Conservation (phyloP, 2,888 invertebrate species). For the Ctena decussata region DNA sequence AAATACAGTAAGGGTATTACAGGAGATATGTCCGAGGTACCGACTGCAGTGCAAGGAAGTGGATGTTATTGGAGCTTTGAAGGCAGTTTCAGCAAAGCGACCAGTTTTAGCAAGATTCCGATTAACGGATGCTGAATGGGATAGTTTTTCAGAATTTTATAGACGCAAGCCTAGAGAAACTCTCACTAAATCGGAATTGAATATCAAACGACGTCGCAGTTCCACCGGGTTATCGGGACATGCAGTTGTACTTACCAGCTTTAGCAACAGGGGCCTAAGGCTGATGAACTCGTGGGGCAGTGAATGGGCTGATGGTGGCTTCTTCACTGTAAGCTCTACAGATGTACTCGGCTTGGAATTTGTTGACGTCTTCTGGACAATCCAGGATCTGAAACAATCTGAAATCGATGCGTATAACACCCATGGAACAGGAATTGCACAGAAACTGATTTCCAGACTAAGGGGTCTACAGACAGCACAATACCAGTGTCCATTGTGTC, state of each 20-base stretch:
- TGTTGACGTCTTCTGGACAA: conserved; percentile 37
- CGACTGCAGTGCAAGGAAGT: conserved; percentile 18
- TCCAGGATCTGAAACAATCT: background rate
- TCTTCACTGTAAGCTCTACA: conserved; percentile 33
- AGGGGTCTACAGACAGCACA: background rate
- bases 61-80: conserved; percentile 3
- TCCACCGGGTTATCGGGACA: conserved; percentile 5
- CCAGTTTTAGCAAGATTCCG: conserved; percentile 29
- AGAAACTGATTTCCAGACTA: conserved; percentile 7
- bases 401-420: conserved; percentile 11
- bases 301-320: conserved; percentile 32
- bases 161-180: conserved; percentile 7
- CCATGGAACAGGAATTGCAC: conserved; percentile 28
- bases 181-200: conserved; percentile 6
- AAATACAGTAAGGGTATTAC: conserved; percentile 12
- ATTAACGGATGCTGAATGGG: conserved; percentile 19
- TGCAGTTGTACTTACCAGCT: conserved; percentile 36
- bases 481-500: conserved; percentile 8
- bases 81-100: conserved; percentile 29
- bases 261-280: conserved; percentile 5
- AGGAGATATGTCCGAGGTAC: conserved; percentile 24
- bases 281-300: conserved; percentile 41
- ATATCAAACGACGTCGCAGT: background rate
- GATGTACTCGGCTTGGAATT: conserved; percentile 31
- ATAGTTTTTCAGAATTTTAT: conserved; percentile 12